These are phyloP conservation scores for Acipenser ruthenus DNA, from an alignment of 2,797 vertebrate species.

Conservation along the genomic window DNA sequence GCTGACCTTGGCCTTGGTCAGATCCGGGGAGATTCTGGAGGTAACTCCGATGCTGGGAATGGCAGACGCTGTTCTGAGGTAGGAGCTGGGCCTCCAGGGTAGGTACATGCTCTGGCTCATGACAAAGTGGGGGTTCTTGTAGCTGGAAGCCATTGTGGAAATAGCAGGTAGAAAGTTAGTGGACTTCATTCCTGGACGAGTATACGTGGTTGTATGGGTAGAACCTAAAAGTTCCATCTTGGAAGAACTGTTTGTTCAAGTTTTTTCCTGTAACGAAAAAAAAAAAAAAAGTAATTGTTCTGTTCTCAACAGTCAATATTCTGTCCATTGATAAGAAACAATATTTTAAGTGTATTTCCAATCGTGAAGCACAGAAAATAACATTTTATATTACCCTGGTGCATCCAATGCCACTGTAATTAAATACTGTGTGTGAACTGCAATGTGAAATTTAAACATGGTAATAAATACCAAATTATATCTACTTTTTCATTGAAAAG, in stretches of 20 bases:
- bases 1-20: conserved; percentile 57
- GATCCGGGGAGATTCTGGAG: conserved; percentile 37
- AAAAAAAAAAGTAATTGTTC: background rate
- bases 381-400: too few relatives aligned
- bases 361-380: too few relatives aligned
- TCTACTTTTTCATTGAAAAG: background rate
- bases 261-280: background rate
- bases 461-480: background rate
- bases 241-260: background rate
- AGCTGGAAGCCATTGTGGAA: conserved; percentile 70
- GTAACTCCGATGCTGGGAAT: conserved; percentile 30
- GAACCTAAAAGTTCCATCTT: conserved; percentile 75
- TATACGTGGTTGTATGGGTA: conserved; percentile 62
- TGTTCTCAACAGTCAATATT: too few relatives aligned
- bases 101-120: conserved; percentile 58
- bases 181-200: conserved; percentile 58
- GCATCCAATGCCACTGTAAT: too few relatives aligned
- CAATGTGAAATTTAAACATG: too few relatives aligned
- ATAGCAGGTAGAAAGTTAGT: conserved; percentile 76
- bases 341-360: too few relatives aligned
- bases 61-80: conserved; percentile 56
- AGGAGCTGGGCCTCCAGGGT: conserved; percentile 70
- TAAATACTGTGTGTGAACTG: too few relatives aligned
- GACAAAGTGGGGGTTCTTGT: conserved; percentile 56
- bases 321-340: too few relatives aligned